Evolutionary conservation across 2,888 invertebrate genomes (phyloP), one percentile per base, ranked within the genome.

Genomic region (Cantharis rustica): DNA sequence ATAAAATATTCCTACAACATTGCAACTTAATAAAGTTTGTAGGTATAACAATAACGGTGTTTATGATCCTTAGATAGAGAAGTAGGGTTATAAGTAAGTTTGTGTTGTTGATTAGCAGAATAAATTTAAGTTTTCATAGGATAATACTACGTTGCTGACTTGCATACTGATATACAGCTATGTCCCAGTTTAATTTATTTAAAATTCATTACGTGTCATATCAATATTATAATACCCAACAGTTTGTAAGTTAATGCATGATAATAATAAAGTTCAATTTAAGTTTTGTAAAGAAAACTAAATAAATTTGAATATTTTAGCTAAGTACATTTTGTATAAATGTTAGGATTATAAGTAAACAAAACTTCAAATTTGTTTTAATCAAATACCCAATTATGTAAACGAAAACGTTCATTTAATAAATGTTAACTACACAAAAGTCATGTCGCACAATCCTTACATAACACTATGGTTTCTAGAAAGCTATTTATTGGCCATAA

Each of bases 181-280:
- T 61, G 73, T 68, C 26, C 73, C 68, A 73, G 73, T 73, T 73
- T 68, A 73, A 72, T 47, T 73, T 73, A 73, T 73, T 68, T 73
- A 47, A 73, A 73, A 73, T 68, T 61, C 61, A 73, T 73, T 73
- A 73, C 61, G 61, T 68, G 68, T 68, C 68, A 73, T 68, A 47
- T 73, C 68, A 73, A 73, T 68, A 73, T 47, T 61, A 20, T 73
- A 73, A 73, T 73, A 66, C 20, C 23, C 64, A 66, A 66, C 64
- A 66, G 20, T 66, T 64, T 64, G 64, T 64, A 20, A 64, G 23
- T 64, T 17, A 20, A 64, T 20, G 20, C n/a, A 20, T 20, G 64
- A 66, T 66, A 66, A 66, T 66, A 66, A 23, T 66, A n/a, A 66
- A 20, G 16, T 66, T 23, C 17, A 66, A 66, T 66, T 66, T 66